phyloP scores from a whole-genome alignment of 2,113 vertebrate species.

The Chloropsis hardwickii region DNA sequence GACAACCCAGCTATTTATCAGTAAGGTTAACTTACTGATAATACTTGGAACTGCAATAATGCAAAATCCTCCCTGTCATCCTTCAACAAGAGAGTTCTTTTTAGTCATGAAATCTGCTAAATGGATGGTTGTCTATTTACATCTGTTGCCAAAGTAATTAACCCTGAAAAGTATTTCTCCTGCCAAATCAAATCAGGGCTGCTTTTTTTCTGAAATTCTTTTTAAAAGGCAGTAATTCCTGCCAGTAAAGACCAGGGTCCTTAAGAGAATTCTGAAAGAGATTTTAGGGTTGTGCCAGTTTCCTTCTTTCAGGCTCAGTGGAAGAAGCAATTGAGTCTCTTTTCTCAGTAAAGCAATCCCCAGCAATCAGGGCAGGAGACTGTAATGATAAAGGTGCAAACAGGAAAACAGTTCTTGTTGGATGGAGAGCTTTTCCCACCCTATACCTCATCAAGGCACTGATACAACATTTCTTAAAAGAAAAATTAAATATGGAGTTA shows the following conservation, averaged over 20 bases:
- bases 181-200: neutral
- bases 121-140: neutral
- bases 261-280: neutral
- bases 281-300: neutral
- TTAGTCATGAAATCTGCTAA: neutral
- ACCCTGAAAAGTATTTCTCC: neutral
- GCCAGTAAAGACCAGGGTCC: neutral
- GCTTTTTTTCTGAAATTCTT: neutral
- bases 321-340: neutral
- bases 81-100: neutral
- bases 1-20: neutral
- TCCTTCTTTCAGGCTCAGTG: neutral
- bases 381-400: neutral
- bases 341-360: neutral
- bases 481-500: neutral
- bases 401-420: neutral
- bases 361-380: neutral
- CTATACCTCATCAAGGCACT: neutral
- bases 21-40: neutral
- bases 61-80: neutral
- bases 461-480: neutral
- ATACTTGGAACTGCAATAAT: neutral
- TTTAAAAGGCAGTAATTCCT: neutral
- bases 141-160: slow-evolving; percentile 34
- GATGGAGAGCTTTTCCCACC: neutral